Conservation (phyloP, 1,140 invertebrate species). For the Lineus longissimus region DNA sequence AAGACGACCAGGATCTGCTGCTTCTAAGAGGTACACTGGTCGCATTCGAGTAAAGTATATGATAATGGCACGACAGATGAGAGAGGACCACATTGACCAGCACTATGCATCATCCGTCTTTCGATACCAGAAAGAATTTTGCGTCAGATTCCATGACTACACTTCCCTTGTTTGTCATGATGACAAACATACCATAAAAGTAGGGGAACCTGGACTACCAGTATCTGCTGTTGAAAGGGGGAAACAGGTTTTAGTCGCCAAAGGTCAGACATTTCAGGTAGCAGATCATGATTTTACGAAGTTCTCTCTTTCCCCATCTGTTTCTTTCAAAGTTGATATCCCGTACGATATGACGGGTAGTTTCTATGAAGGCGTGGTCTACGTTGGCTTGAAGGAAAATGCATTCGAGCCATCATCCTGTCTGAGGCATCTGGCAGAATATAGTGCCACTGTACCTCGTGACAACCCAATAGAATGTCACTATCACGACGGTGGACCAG, state of each 20-base stretch:
- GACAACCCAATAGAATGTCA: neutral
- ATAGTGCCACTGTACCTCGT: neutral
- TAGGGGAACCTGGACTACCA: neutral
- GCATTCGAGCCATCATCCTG: constrained; percentile 16
- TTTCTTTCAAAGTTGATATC: neutral
- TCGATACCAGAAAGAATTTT: neutral
- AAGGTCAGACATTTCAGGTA: neutral
- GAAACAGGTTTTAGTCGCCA: neutral
- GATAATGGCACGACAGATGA: neutral
- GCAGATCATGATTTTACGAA: neutral
- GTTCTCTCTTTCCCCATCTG: neutral
- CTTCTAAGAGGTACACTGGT: too few species aligned
- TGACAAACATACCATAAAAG: neutral
- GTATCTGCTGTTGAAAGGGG: neutral
- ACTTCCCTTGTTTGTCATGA: neutral
- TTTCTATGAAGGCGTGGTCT: constrained; percentile 1
- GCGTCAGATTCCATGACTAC: constrained; percentile 10
- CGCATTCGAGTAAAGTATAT: too few species aligned
- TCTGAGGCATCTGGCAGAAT: neutral
- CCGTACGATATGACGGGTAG: neutral
- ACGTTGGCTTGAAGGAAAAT: constrained; percentile 13
- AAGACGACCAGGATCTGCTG: too few species aligned
- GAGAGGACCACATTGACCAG: neutral
- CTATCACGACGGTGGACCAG: constrained; percentile 20
- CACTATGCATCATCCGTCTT: neutral